phyloP scores from a whole-genome alignment of 1,140 invertebrate species.

The Neodiprion pinetum region DNA sequence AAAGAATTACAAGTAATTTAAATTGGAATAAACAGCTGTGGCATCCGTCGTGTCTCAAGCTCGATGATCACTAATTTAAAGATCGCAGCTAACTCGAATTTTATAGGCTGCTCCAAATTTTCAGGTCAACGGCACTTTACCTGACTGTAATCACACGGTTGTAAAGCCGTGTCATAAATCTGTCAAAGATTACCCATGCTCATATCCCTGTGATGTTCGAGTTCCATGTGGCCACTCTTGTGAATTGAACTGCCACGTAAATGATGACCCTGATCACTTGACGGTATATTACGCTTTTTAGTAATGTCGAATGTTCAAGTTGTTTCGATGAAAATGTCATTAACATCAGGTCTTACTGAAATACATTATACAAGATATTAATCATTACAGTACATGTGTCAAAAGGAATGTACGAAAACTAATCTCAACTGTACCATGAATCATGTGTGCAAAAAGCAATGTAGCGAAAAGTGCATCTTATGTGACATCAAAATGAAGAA shows the following conservation, averaged over 20 bases:
- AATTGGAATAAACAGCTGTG: not conserved
- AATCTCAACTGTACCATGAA: constrained; percentile 36
- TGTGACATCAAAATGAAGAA: constrained; percentile 60
- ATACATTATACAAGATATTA: not conserved
- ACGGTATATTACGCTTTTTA: not conserved
- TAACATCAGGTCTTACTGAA: not conserved
- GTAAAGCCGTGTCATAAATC: not conserved
- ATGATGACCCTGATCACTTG: not conserved
- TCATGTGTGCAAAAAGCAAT: constrained; percentile 60
- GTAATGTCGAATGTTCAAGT: not conserved
- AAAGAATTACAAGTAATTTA: not conserved
- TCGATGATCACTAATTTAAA: too few species aligned
- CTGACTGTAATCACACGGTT: not conserved
- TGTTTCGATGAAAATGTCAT: too few species aligned
- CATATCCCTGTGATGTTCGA: not conserved
- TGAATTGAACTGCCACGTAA: not conserved
- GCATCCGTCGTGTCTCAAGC: too few species aligned
- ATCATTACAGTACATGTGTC: not conserved
- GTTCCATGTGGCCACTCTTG: not conserved
- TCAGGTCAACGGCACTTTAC: not conserved
- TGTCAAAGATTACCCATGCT: not conserved
- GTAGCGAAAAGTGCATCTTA: constrained; percentile 60
- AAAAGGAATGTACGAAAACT: not conserved
- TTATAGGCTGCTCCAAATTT: not conserved
- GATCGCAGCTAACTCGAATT: not conserved